Evolutionary conservation across 2,888 invertebrate species (phyloP).

Genomic region (Orthonychiurus folsomi): DNA sequence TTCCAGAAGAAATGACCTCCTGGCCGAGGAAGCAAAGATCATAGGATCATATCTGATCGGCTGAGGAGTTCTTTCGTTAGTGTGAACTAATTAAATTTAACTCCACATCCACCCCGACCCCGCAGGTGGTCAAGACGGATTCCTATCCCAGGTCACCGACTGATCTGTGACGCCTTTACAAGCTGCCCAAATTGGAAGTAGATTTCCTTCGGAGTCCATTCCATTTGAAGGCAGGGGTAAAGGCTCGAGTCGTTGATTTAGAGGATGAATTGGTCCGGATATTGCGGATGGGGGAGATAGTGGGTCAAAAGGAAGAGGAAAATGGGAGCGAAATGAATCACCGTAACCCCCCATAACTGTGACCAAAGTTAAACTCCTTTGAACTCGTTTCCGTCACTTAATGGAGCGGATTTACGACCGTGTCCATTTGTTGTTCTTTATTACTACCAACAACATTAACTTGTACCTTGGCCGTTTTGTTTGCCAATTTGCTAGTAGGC

Average conservation of each 20-base stretch:
- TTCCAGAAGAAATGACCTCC: not conserved
- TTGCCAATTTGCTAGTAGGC: not conserved
- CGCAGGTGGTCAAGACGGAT: no score
- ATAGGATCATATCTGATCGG: no score
- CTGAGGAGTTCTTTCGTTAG: no score
- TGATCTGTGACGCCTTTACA: no score
- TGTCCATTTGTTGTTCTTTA: not conserved
- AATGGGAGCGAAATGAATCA: not conserved
- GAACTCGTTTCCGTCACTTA: not conserved
- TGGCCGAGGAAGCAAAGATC: not conserved
- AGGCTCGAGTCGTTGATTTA: not conserved
- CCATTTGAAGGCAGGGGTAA: not conserved
- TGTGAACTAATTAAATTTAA: no score
- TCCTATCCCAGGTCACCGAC: no score
- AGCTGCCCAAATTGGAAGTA: no score
- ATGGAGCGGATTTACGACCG: not conserved
- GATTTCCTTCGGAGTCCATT: no score
- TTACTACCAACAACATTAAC: not conserved
- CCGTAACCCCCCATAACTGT: not conserved
- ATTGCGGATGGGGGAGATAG: no score
- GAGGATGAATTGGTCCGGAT: no score
- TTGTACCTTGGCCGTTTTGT: not conserved
- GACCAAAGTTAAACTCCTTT: not conserved
- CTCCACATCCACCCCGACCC: no score
- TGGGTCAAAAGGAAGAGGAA: no score